phyloP scores from a whole-genome alignment of 2,888 invertebrate genomes.

The Lagria hirta region DNA sequence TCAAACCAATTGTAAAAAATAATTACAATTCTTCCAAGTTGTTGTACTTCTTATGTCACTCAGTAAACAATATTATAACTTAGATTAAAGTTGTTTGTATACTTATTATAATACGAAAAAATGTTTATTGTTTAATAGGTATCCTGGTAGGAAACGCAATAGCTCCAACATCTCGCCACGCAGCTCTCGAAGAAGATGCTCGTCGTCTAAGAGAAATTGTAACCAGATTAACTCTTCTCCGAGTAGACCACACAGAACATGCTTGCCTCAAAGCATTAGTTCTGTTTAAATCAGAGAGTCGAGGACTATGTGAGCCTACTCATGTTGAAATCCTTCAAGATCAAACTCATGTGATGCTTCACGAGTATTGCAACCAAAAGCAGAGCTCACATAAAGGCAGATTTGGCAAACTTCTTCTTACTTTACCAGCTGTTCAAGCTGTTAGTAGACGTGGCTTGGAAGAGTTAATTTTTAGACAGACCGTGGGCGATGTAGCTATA shows the following conservation, averaged over 20 bases:
- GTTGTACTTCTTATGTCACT: too few species aligned
- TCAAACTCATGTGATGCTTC: conserved; percentile 75
- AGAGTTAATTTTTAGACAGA: conserved; percentile 77
- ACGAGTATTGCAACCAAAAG: conserved; percentile 64
- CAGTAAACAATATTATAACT: too few species aligned
- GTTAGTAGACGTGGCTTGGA: conserved; percentile 54
- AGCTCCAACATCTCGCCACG: conserved; percentile 58
- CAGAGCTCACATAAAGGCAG: conserved; percentile 56
- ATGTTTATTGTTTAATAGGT: conserved; percentile 36
- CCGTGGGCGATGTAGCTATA: conserved; percentile 73
- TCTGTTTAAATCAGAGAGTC: conserved; percentile 75
- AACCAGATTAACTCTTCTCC: conserved; percentile 63
- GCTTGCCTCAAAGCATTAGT: conserved; percentile 83
- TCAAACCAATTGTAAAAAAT: too few species aligned
- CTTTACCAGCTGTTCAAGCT: conserved; percentile 65
- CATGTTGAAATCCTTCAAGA: conserved; percentile 74
- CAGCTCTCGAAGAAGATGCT: conserved; percentile 59
- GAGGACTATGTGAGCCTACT: conserved; percentile 62
- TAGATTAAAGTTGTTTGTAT: conserved; percentile 3
- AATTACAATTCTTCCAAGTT: too few species aligned
- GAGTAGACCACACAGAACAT: conserved; percentile 80
- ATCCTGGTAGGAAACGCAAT: conserved; percentile 52
- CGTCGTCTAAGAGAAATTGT: conserved; percentile 66
- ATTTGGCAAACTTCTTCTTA: conserved; percentile 72
- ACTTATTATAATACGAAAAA: neutral